Evolutionary conservation across 2,113 vertebrate genomes (phyloP).

Genomic region (Okapia johnstoni): DNA sequence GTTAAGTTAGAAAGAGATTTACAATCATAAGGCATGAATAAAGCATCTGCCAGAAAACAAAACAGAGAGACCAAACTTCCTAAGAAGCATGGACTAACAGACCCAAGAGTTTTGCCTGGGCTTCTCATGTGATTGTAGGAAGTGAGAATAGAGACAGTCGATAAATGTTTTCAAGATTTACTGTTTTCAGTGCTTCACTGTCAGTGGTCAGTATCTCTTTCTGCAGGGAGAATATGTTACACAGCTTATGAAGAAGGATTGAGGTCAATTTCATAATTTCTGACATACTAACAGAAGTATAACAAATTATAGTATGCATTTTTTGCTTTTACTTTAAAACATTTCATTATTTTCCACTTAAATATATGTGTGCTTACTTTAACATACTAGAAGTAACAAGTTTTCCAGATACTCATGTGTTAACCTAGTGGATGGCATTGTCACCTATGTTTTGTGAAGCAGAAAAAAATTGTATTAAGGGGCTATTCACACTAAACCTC

Average conservation of each 20-base stretch:
- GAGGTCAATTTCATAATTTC: neutral
- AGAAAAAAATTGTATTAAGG: neutral
- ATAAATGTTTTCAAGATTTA: neutral
- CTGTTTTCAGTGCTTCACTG: neutral
- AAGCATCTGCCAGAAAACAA: slow-evolving; percentile 31
- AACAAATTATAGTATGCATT: neutral
- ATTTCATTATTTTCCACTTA: neutral
- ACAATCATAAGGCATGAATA: slow-evolving; percentile 34
- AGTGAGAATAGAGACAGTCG: neutral
- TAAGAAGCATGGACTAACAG: neutral
- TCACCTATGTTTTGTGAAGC: neutral
- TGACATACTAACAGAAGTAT: neutral
- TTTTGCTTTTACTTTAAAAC: neutral
- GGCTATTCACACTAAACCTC: neutral
- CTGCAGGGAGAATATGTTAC: neutral
- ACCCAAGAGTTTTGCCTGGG: neutral
- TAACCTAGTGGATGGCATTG: neutral
- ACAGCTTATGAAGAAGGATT: neutral
- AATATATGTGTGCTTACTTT: neutral
- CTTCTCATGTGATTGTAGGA: neutral
- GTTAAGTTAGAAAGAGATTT: slow-evolving; percentile 25
- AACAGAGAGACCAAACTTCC: neutral
- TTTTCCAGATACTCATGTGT: neutral
- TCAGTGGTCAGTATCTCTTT: neutral
- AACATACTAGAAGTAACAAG: neutral